Percentiles rank a stretch among this genome's conserved stretches.
phyloP scores from a whole-genome alignment of 1,140 invertebrate species.

The Brevipalpus yothersi region DNA sequence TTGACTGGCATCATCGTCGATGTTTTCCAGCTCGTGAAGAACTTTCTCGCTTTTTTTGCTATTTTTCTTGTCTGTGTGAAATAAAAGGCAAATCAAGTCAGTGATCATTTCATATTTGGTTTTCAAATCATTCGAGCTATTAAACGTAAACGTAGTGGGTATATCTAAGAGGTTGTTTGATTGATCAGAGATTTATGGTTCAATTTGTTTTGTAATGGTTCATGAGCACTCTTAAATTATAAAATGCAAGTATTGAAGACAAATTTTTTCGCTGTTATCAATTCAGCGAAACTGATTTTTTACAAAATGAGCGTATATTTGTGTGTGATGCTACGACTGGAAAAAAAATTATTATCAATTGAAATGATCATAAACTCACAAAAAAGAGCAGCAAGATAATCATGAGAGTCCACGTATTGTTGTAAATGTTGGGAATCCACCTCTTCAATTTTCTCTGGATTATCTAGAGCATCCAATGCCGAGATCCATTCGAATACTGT shows the following conservation, averaged over 20 bases:
- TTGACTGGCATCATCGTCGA: slow-evolving; percentile 84
- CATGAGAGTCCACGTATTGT: slow-evolving; percentile 72
- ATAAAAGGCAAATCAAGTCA: background rate
- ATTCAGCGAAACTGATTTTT: no score
- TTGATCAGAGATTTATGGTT: background rate
- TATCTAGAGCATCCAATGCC: slow-evolving; percentile 72
- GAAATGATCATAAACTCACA: slow-evolving; percentile 40
- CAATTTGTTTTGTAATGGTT: no score
- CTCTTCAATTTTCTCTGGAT: slow-evolving; percentile 84
- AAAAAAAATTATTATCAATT: no score
- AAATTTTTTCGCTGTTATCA: no score
- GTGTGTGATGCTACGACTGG: no score
- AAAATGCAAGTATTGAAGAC: no score
- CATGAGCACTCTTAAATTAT: no score
- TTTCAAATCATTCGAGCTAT: background rate
- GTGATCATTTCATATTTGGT: no score
- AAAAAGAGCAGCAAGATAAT: slow-evolving; percentile 75
- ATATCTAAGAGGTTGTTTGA: background rate
- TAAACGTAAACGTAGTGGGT: background rate
- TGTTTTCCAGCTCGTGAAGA: slow-evolving; percentile 58
- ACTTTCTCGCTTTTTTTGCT: slow-evolving; percentile 74
- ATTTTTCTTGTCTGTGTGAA: slow-evolving; percentile 54
- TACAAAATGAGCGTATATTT: no score
- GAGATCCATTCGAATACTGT: slow-evolving; percentile 70
- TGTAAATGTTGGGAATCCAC: slow-evolving; percentile 69